These are phyloP conservation scores for Amorpha juglandis DNA, from an alignment of 2,888 invertebrate genomes.

Conservation along the genomic window DNA sequence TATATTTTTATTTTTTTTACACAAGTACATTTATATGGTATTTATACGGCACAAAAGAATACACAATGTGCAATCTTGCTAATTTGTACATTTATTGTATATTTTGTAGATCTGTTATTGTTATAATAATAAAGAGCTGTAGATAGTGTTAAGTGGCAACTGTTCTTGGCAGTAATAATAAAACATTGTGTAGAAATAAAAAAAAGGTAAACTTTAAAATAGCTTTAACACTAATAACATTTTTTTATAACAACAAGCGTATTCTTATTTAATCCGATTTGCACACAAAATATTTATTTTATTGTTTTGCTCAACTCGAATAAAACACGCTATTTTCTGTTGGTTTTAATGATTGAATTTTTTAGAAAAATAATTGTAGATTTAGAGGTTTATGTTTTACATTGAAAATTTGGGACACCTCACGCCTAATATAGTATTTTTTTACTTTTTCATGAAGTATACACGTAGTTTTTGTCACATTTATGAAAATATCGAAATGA, in stretches of 20 bases:
- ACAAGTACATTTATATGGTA: slow-evolving; percentile 29
- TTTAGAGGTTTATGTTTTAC: not conserved
- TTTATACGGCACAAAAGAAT: slow-evolving; percentile 37
- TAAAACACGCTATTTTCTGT: not conserved
- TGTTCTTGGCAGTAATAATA: too few relatives aligned
- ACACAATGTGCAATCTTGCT: slow-evolving; percentile 20
- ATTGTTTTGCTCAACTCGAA: not conserved
- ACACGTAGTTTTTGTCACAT: slow-evolving; percentile 10
- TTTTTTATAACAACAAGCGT: too few relatives aligned
- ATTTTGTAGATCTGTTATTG: not conserved
- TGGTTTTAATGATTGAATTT: not conserved
- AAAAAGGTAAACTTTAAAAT: too few relatives aligned
- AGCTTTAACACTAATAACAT: too few relatives aligned
- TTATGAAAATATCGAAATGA: slow-evolving; percentile 37
- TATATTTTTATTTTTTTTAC: slow-evolving; percentile 38
- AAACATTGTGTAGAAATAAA: too few relatives aligned
- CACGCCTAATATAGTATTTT: slow-evolving; percentile 18
- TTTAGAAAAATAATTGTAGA: slow-evolving; percentile 1
- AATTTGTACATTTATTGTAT: slow-evolving; percentile 11
- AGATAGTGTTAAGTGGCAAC: too few relatives aligned
- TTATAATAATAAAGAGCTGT: slow-evolving; percentile 4
- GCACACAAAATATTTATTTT: not conserved
- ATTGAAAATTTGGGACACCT: not conserved
- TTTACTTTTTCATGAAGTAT: slow-evolving; percentile 21
- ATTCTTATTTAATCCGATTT: too few relatives aligned